Conservation (phyloP, 2,888 invertebrate species). For the Autographa gamma region DNA sequence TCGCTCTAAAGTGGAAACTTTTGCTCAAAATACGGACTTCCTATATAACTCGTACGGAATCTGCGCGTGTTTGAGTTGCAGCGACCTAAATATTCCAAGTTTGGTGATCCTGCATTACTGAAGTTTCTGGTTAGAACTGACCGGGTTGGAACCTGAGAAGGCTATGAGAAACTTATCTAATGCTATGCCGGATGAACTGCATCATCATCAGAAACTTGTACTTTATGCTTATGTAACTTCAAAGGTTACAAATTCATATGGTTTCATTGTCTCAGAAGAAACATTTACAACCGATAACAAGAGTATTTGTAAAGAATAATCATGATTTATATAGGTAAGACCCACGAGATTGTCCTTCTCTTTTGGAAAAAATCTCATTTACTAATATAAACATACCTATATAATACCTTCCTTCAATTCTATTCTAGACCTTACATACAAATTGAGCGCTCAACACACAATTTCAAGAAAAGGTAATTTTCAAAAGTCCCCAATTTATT, state of each 20-base stretch:
- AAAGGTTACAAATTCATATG: no score
- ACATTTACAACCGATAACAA: no score
- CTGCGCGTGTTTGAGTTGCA: conserved; percentile 22
- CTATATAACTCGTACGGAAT: conserved; percentile 33
- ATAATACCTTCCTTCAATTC: background rate
- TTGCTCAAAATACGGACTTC: conserved; percentile 37
- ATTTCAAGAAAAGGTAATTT: background rate
- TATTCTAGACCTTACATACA: background rate
- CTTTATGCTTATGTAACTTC: no score
- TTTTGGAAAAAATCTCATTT: background rate
- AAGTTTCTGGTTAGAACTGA: conserved; percentile 20
- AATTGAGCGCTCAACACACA: background rate
- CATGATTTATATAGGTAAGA: no score
- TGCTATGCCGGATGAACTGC: conserved; percentile 7
- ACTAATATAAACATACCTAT: conserved; percentile 4
- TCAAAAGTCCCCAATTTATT: background rate
- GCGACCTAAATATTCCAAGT: conserved; percentile 32
- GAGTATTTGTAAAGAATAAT: no score
- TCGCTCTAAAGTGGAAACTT: conserved; percentile 49
- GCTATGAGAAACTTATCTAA: conserved; percentile 21
- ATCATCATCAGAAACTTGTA: no score
- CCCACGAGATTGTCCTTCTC: no score
- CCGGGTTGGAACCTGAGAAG: conserved; percentile 3
- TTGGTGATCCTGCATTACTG: conserved; percentile 23
- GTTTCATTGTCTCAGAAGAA: no score